Conservation (phyloP, 2,888 invertebrate genomes). For the Gryllus longicercus region DNA sequence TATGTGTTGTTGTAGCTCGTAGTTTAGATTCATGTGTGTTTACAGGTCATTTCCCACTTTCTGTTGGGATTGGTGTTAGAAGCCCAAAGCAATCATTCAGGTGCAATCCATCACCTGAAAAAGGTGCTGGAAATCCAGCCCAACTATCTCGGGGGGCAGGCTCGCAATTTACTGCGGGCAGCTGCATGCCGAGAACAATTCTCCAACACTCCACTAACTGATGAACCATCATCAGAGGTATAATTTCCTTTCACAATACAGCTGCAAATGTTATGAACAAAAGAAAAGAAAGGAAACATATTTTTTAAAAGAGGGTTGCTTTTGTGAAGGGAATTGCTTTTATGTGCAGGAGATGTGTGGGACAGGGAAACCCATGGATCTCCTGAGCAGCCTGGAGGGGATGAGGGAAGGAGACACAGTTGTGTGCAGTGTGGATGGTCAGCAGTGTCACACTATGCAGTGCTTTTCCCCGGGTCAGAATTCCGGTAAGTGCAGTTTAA, state of each 20-base stretch:
- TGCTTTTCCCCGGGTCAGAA: conserved; percentile 36
- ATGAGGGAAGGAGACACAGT: conserved; percentile 34
- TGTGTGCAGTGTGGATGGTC: conserved; percentile 33
- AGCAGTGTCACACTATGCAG: conserved; percentile 35
- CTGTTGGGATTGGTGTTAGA: conserved; percentile 61
- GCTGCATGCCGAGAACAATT: conserved; percentile 31
- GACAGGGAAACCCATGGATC: conserved; percentile 23
- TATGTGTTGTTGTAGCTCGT: no score
- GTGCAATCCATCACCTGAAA: conserved; percentile 61
- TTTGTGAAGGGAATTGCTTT: background rate
- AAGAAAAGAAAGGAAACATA: no score
- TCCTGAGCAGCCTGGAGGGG: conserved; percentile 23
- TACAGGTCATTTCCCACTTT: conserved; percentile 68
- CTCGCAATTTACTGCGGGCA: conserved; percentile 49
- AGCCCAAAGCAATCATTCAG: conserved; percentile 60
- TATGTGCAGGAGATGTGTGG: conserved; percentile 32
- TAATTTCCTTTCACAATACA: background rate
- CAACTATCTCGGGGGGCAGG: conserved; percentile 49
- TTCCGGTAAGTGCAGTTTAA: conserved; percentile 26
- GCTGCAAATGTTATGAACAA: no score
- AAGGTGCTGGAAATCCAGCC: conserved; percentile 56
- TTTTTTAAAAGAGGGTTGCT: no score
- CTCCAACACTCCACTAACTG: background rate
- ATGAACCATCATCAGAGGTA: background rate
- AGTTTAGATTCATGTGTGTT: no score